Evolutionary conservation across 2,113 vertebrate species (phyloP).

Genomic region (Etia nguti): DNA sequence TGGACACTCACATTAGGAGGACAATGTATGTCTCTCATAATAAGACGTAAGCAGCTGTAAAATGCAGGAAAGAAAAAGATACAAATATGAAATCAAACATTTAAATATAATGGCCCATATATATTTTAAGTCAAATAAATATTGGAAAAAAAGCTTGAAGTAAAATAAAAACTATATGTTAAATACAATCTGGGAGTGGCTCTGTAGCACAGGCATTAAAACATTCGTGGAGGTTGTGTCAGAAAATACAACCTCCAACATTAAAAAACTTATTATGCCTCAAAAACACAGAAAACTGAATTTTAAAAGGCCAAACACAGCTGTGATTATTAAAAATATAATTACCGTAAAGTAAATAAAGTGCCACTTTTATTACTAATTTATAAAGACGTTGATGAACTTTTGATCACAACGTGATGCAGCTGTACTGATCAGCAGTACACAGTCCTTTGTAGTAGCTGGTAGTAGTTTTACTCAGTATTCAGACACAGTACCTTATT

Average conservation of each 20-base stretch:
- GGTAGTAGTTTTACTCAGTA: background rate
- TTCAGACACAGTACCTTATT: constrained; percentile 17
- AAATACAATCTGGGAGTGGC: background rate
- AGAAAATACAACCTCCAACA: background rate
- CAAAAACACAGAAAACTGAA: background rate
- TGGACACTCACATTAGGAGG: background rate
- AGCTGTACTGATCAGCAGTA: background rate
- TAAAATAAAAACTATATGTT: background rate
- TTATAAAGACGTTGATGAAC: background rate
- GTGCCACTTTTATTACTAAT: background rate
- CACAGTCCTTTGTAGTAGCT: background rate
- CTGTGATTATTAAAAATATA: background rate
- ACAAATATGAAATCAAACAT: background rate
- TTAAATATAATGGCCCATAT: background rate
- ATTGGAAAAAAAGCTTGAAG: background rate
- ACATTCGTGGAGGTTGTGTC: background rate
- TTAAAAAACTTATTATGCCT: background rate
- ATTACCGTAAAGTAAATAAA: background rate
- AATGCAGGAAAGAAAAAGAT: no score
- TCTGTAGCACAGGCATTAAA: background rate
- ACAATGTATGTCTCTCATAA: background rate
- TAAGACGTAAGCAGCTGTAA: background rate
- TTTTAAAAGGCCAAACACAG: background rate
- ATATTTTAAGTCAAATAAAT: background rate
- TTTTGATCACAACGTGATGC: background rate